These are phyloP conservation scores for Troides aeacus DNA, from an alignment of 2,888 invertebrate species.

Conservation along the genomic window DNA sequence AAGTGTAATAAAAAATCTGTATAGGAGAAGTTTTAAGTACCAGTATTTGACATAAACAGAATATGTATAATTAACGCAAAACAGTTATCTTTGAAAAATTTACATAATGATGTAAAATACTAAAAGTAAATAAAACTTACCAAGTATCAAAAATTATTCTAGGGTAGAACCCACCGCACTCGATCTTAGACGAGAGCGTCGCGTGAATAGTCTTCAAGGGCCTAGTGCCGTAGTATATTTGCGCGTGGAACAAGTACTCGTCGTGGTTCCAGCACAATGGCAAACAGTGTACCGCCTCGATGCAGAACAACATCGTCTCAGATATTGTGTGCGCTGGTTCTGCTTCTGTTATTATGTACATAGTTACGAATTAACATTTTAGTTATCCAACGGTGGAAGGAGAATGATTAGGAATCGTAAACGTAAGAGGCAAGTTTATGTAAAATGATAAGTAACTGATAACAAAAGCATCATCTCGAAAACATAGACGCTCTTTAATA, in stretches of 20 bases:
- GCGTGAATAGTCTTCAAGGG: slow-evolving; percentile 85
- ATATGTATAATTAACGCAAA: too few species aligned
- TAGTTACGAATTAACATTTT: too few species aligned
- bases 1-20: too few species aligned
- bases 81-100: background rate
- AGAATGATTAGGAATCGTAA: too few species aligned
- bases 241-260: slow-evolving; percentile 91
- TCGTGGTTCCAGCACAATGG: slow-evolving; percentile 90
- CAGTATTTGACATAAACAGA: too few species aligned
- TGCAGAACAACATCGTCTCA: slow-evolving; percentile 88
- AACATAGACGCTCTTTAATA: too few species aligned
- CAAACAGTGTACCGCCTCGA: slow-evolving; percentile 90
- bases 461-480: too few species aligned
- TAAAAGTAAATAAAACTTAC: slow-evolving; percentile 65
- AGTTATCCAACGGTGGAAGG: too few species aligned
- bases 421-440: too few species aligned
- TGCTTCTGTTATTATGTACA: slow-evolving; percentile 75
- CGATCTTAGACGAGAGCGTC: slow-evolving; percentile 84
- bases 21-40: too few species aligned
- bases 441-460: too few species aligned
- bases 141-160: slow-evolving; percentile 93
- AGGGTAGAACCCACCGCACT: slow-evolving; percentile 87
- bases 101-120: background rate
- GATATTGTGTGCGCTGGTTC: slow-evolving; percentile 84
- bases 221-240: slow-evolving; percentile 93